phyloP scores from a whole-genome alignment of 2,797 vertebrate genomes.

The Nannoperca australis region DNA sequence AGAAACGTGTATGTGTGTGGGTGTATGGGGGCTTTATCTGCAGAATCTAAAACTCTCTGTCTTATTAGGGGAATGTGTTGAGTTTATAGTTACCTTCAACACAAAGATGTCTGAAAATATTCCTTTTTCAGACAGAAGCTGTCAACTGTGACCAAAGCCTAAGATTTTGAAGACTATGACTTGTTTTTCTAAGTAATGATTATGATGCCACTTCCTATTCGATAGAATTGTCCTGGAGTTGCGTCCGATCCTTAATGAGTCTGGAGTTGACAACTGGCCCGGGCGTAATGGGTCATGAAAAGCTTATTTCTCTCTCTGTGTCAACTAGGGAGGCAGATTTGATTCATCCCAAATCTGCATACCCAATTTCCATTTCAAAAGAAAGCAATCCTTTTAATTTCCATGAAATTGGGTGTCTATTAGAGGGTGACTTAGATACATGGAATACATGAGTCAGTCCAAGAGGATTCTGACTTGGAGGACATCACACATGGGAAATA shows the following conservation, averaged over 20 bases:
- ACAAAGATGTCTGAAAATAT: constrained; percentile 15
- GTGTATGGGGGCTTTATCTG: constrained; percentile 11
- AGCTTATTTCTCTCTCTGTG: constrained; percentile 72
- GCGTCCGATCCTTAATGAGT: constrained; percentile 72
- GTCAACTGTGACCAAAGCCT: constrained; percentile 55
- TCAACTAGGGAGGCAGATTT: constrained; percentile 75
- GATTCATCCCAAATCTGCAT: constrained; percentile 81
- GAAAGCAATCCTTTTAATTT: constrained; percentile 80
- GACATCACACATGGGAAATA: constrained; percentile 64
- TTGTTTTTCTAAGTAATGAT: constrained; percentile 59
- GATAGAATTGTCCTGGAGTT: constrained; percentile 54
- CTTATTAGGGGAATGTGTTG: constrained; percentile 10
- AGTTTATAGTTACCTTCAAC: constrained; percentile 11
- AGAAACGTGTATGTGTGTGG: constrained; percentile 6
- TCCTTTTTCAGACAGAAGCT: constrained; percentile 34
- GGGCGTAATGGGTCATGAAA: constrained; percentile 69
- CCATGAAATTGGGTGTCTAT: constrained; percentile 81
- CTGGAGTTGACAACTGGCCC: constrained; percentile 64
- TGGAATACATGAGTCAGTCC: constrained; percentile 54
- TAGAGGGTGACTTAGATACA: constrained; percentile 66
- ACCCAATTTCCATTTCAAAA: constrained; percentile 84
- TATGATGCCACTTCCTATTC: constrained; percentile 26
- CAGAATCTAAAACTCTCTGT: not conserved
- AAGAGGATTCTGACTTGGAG: constrained; percentile 47
- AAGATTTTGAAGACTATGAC: constrained; percentile 44